These are phyloP conservation scores for Zaprionus camerounensis DNA, from an alignment of 1,140 invertebrate species.

Conservation along the genomic window DNA sequence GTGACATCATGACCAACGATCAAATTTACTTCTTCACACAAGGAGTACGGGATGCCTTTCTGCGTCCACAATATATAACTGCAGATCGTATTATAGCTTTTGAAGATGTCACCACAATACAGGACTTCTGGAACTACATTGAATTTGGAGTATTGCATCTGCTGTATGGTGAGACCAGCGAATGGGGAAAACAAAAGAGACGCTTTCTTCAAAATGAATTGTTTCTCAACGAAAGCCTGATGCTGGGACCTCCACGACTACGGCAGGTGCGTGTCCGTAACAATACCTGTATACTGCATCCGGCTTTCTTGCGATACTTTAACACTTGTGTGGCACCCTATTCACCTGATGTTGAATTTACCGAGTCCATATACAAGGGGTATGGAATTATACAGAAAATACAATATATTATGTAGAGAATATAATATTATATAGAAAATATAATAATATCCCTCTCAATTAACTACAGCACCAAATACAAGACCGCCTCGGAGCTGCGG, in stretches of 20 bases:
- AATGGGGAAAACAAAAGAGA: not conserved
- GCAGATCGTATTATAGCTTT: not conserved
- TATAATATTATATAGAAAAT: too few species aligned
- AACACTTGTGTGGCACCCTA: conserved; percentile 37
- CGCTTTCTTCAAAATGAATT: not conserved
- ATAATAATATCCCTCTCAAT: not conserved
- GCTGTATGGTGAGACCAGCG: not conserved
- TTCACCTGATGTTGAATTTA: conserved; percentile 19
- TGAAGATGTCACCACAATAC: not conserved
- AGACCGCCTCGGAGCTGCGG: conserved; percentile 22
- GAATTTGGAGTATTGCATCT: not conserved
- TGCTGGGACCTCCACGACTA: conserved; percentile 47
- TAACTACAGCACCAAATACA: conserved; percentile 13
- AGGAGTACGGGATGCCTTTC: not conserved
- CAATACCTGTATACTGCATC: conserved; percentile 22
- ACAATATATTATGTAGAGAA: not conserved
- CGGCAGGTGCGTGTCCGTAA: conserved; percentile 46
- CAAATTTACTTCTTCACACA: not conserved
- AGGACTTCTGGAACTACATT: conserved; percentile 19
- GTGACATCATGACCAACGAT: not conserved
- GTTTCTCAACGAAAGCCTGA: conserved; percentile 39
- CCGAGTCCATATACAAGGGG: conserved; percentile 7
- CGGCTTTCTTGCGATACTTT: conserved; percentile 30
- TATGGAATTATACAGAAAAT: not conserved
- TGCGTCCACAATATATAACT: not conserved